These are phyloP conservation scores for Parus major DNA, from an alignment of 2,113 vertebrate species.

Conservation along the genomic window DNA sequence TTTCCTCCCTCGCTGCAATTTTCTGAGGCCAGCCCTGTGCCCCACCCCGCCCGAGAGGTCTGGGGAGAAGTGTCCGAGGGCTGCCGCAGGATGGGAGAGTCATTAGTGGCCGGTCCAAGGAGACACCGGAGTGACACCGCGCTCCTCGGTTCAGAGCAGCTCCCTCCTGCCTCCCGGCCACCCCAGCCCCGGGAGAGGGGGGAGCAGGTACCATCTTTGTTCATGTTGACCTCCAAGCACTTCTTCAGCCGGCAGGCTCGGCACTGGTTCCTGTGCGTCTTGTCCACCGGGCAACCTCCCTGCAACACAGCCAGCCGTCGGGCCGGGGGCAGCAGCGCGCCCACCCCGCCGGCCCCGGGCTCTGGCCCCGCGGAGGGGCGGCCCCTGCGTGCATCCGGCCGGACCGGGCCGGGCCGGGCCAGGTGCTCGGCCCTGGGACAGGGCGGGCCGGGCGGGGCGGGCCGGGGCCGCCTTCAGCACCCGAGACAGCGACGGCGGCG, in stretches of 20 bases:
- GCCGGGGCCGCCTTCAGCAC: conserved; percentile 37
- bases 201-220: conserved; percentile 92
- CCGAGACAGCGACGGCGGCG: conserved; percentile 36
- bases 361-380: not conserved
- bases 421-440: not conserved
- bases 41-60: not conserved
- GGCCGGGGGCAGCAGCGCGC: not conserved
- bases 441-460: not conserved
- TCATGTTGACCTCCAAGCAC: conserved; percentile 99
- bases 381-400: not conserved
- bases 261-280: conserved; percentile 98
- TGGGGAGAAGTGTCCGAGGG: not conserved
- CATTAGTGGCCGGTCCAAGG: not conserved
- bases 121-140: not conserved
- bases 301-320: conserved; percentile 64
- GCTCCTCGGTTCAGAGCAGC: not conserved
- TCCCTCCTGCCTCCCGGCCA: not conserved
- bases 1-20: not conserved
- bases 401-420: not conserved
- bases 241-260: conserved; percentile 97
- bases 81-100: not conserved
- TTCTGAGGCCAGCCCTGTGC: accelerated
- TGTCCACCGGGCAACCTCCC: conserved; percentile 98
- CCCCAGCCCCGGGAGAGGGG: not conserved
- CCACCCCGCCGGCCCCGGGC: too few species aligned